Percentiles rank a stretch among this genome's conserved stretches.
These are phyloP conservation scores for Drosophila prostipennis DNA, from an alignment of 2,888 invertebrate genomes.

Conservation along the genomic window DNA sequence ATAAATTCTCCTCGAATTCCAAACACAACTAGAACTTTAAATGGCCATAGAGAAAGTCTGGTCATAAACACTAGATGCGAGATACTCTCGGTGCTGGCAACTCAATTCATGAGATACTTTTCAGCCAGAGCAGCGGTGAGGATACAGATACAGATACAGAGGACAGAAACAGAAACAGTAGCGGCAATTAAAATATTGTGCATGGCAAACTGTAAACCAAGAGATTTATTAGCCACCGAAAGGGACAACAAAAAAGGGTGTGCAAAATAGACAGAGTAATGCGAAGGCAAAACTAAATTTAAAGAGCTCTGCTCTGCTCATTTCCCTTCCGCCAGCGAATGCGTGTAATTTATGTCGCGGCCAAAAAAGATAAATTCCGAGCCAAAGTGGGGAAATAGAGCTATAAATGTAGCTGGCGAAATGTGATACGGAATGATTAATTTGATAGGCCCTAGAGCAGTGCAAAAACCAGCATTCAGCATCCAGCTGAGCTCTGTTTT, in stretches of 20 bases:
- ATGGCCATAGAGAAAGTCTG: conserved; percentile 25
- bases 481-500: conserved; percentile 28
- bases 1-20: conserved; percentile 12
- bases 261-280: conserved; percentile 4
- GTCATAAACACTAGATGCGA: conserved; percentile 17
- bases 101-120: conserved; percentile 45
- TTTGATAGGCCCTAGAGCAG: conserved; percentile 64
- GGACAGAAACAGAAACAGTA: conserved; percentile 3
- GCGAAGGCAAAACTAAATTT: conserved; percentile 62
- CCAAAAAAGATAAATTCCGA: conserved; percentile 71
- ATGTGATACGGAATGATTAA: conserved; percentile 77
- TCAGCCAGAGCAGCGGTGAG: conserved; percentile 12
- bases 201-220: conserved; percentile 35
- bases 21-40: conserved; percentile 23
- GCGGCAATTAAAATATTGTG: conserved; percentile 43
- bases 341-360: conserved; percentile 72
- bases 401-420: conserved; percentile 76
- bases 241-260: conserved; percentile 6
- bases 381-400: conserved; percentile 65
- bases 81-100: conserved; percentile 21
- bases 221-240: conserved; percentile 30
- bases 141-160: conserved; percentile 27
- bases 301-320: conserved; percentile 53
- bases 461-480: conserved; percentile 7
- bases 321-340: conserved; percentile 19